These are phyloP conservation scores for Eptatretus burgeri DNA, from an alignment of 2,113 vertebrate genomes.

Conservation along the genomic window DNA sequence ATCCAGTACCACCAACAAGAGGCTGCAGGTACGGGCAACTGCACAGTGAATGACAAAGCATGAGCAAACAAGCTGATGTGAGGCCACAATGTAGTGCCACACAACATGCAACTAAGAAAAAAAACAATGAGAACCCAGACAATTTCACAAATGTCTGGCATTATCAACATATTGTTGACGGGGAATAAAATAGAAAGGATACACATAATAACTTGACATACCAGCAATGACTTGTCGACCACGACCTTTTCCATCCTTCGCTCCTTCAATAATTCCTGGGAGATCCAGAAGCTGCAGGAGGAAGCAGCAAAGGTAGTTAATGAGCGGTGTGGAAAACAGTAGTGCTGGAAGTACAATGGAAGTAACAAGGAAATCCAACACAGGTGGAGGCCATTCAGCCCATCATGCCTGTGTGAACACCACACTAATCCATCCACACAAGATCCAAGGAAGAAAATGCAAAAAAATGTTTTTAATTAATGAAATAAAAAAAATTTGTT, in stretches of 20 bases:
- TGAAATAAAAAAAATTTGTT: too few relatives aligned
- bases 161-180: background rate
- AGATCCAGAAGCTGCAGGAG: conserved; percentile 56
- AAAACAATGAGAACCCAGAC: conserved; percentile 11
- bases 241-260: conserved; percentile 88
- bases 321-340: too few relatives aligned
- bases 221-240: conserved; percentile 90
- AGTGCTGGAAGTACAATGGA: too few relatives aligned
- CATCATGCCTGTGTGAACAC: too few relatives aligned
- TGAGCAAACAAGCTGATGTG: too few relatives aligned
- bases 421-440: too few relatives aligned
- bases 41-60: background rate
- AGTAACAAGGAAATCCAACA: too few relatives aligned
- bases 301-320: background rate
- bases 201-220: conserved; percentile 13
- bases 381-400: too few relatives aligned
- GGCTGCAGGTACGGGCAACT: conserved; percentile 95
- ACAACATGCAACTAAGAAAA: too few relatives aligned
- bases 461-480: too few relatives aligned
- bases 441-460: too few relatives aligned
- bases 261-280: conserved; percentile 95
- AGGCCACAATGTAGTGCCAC: too few relatives aligned
- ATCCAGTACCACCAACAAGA: conserved; percentile 83
- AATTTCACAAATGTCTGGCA: background rate
- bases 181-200: background rate